Evolutionary conservation across 2,113 vertebrate genomes (phyloP).

Genomic region (Erythrocercus mccallii): DNA sequence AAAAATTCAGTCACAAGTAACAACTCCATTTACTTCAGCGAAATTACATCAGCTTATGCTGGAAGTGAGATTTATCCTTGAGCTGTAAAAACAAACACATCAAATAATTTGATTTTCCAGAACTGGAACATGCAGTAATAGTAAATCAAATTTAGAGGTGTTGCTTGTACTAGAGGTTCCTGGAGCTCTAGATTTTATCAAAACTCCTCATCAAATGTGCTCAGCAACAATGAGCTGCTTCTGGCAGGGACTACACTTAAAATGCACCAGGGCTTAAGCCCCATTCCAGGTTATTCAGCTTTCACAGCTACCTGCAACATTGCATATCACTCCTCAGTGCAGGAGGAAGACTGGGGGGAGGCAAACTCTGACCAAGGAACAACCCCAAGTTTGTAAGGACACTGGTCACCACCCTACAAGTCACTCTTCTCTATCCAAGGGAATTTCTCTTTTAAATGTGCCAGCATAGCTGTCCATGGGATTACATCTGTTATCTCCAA

Average conservation of each 20-base stretch:
- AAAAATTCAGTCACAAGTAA: background rate
- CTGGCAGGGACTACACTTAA: background rate
- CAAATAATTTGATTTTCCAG: conserved; percentile 24
- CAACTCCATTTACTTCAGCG: background rate
- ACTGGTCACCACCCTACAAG: background rate
- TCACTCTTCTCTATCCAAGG: background rate
- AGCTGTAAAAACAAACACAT: background rate
- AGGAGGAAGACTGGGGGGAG: background rate
- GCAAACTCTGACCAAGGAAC: background rate
- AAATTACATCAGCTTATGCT: background rate
- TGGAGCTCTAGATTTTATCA: background rate
- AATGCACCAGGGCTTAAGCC: background rate
- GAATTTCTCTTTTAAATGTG: background rate
- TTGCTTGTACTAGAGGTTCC: background rate
- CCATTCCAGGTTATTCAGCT: rapidly evolving
- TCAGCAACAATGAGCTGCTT: background rate
- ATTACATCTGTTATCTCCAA: background rate
- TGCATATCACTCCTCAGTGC: background rate
- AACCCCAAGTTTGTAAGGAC: rapidly evolving
- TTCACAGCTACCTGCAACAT: background rate
- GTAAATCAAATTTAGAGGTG: background rate
- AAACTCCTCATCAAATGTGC: background rate
- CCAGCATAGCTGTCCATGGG: background rate
- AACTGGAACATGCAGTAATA: background rate
- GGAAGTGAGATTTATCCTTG: background rate